These are phyloP conservation scores for Bellardia bayeri DNA, from an alignment of 2,888 invertebrate species.

Conservation along the genomic window DNA sequence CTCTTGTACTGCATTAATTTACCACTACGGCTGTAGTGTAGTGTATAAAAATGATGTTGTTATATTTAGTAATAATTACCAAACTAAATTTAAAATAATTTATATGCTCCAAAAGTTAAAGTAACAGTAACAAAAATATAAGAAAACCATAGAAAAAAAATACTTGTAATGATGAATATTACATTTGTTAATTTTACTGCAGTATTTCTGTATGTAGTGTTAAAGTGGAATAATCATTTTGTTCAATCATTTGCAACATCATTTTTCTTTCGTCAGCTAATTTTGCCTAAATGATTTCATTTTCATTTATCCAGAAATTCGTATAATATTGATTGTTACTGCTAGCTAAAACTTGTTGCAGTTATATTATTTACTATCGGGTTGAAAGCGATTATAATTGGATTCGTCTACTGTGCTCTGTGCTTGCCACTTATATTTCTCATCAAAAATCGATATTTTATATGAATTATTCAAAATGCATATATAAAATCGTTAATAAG, in stretches of 20 bases:
- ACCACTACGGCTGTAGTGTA: conserved; percentile 8
- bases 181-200: conserved; percentile 40
- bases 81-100: conserved; percentile 66
- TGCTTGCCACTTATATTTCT: too few species aligned
- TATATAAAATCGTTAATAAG: too few species aligned
- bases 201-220: background rate
- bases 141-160: conserved; percentile 27
- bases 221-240: background rate
- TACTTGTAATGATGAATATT: conserved; percentile 62
- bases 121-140: conserved; percentile 32
- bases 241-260: background rate
- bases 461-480: too few species aligned
- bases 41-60: conserved; percentile 51
- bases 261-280: background rate
- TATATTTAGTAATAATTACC: conserved; percentile 68
- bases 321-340: too few species aligned
- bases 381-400: too few species aligned
- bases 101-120: conserved; percentile 72
- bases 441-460: too few species aligned
- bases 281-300: too few species aligned
- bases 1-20: conserved; percentile 43
- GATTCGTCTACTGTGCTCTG: too few species aligned
- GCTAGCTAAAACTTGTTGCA: too few species aligned
- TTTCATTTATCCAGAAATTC: too few species aligned
- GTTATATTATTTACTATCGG: too few species aligned